A percentile compares a stretch with the other conserved stretches of the same genome.
phyloP scores from a whole-genome alignment of 2,888 invertebrate genomes.

The Noctua pronuba region DNA sequence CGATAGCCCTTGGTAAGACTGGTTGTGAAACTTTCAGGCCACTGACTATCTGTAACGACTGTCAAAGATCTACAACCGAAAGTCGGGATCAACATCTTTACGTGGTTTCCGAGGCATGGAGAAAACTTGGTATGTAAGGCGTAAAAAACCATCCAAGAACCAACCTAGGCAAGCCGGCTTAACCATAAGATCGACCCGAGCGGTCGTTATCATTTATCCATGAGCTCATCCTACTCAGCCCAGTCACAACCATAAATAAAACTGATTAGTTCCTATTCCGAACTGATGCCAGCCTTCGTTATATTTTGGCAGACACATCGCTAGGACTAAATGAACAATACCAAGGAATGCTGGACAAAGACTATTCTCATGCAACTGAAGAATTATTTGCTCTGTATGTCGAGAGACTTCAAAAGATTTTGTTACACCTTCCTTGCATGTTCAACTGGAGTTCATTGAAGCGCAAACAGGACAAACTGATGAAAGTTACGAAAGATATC shows the following conservation, averaged over 20 bases:
- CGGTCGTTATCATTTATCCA: too few species aligned
- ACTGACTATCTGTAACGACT: too few species aligned
- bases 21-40: too few species aligned
- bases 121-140: too few species aligned
- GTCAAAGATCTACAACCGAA: too few species aligned
- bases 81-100: too few species aligned
- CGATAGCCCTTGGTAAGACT: too few species aligned
- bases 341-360: neutral
- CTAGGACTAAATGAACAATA: conserved; percentile 35
- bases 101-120: too few species aligned
- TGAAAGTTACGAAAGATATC: conserved; percentile 26
- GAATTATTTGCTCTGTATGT: neutral
- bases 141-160: too few species aligned
- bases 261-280: neutral
- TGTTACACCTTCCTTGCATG: conserved; percentile 21
- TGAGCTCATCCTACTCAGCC: neutral
- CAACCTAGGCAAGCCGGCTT: too few species aligned
- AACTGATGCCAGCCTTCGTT: neutral
- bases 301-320: conserved; percentile 26
- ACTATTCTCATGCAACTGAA: conserved; percentile 29
- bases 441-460: conserved; percentile 39
- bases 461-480: conserved; percentile 29
- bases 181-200: too few species aligned
- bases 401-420: conserved; percentile 34
- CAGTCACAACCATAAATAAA: neutral